Conservation (phyloP, 2,797 vertebrate species). For the Oreonectes daqikongensis region DNA sequence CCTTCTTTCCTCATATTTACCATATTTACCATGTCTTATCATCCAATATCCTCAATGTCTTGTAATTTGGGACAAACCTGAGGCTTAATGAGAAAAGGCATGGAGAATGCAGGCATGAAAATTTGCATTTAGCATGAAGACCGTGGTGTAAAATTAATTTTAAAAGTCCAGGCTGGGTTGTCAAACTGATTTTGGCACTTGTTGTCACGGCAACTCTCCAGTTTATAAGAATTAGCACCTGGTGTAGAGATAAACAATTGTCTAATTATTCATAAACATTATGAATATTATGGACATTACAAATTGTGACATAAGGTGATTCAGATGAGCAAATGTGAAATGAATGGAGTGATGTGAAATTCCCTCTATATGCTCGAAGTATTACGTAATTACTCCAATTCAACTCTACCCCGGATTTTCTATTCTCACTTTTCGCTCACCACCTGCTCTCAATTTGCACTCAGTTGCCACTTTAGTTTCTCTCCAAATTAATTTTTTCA, state of each 20-base stretch:
- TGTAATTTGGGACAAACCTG: not conserved
- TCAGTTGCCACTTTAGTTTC: not conserved
- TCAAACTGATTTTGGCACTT: slow-evolving; percentile 43
- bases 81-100: not conserved
- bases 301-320: not conserved
- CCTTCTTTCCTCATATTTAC: no score
- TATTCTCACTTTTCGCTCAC: not conserved
- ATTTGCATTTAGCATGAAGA: slow-evolving; percentile 10
- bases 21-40: not conserved
- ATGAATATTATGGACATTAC: not conserved
- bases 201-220: not conserved
- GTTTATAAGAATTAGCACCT: slow-evolving; percentile 17
- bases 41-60: slow-evolving; percentile 3
- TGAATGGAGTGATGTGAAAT: not conserved
- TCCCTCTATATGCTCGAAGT: no score
- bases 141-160: slow-evolving; percentile 37
- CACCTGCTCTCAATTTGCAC: not conserved
- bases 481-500: not conserved
- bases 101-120: slow-evolving; percentile 13
- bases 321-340: not conserved
- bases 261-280: not conserved
- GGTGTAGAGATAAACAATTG: slow-evolving; percentile 10
- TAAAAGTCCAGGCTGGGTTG: slow-evolving; percentile 20
- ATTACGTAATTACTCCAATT: no score
- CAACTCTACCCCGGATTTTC: not conserved